Percentiles rank a stretch among this genome's conserved stretches.
Conservation (phyloP, 2,797 vertebrate species). For the Molossus molossus region DNA sequence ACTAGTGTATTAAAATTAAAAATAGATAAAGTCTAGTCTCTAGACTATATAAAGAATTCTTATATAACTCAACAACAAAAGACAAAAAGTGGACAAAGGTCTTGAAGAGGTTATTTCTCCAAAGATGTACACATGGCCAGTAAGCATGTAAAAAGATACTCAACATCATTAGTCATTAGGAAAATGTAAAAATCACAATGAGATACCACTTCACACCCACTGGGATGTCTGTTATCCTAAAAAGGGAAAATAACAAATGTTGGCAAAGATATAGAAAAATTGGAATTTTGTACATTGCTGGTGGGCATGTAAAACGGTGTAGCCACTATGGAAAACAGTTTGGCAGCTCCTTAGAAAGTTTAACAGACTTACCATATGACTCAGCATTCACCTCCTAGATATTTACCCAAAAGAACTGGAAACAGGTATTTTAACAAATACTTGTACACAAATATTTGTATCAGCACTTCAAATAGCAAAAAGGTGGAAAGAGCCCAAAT, state of each 20-base stretch:
- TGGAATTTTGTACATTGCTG: not conserved
- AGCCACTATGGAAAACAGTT: not conserved
- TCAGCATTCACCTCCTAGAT: not conserved
- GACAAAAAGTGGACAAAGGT: not conserved
- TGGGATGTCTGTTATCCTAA: not conserved
- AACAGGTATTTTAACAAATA: not conserved
- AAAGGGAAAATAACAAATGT: not conserved
- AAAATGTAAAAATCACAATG: not conserved
- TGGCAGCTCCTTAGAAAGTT: not conserved
- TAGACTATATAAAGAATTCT: slow-evolving; percentile 24
- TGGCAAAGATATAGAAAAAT: not conserved
- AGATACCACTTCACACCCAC: not conserved
- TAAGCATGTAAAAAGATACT: not conserved
- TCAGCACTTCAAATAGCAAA: not conserved
- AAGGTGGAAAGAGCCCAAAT: not conserved
- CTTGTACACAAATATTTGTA: not conserved
- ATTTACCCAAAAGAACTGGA: not conserved
- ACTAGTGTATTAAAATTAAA: slow-evolving; percentile 35
- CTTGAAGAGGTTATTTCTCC: not conserved
- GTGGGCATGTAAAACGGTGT: not conserved
- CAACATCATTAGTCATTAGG: not conserved
- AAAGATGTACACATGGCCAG: not conserved
- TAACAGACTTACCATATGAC: not conserved
- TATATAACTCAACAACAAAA: not conserved
- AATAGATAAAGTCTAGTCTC: not conserved